Percentiles rank a stretch among this genome's conserved stretches.
These are phyloP conservation scores for Philopotamus ludificatus DNA, from an alignment of 1,140 invertebrate species.

Conservation along the genomic window DNA sequence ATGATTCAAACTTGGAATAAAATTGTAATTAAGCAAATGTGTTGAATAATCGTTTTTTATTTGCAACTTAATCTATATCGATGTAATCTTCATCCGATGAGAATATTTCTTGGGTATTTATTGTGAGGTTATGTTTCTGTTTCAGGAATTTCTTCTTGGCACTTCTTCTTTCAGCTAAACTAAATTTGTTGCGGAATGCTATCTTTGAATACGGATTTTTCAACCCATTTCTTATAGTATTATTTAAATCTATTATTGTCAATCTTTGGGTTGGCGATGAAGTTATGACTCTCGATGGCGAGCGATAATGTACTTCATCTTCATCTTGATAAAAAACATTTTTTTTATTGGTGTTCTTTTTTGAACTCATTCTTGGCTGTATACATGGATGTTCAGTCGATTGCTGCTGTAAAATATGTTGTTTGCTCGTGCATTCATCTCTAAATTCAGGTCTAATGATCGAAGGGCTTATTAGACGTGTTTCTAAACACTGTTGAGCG, in stretches of 20 bases:
- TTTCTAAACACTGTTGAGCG: slow-evolving; percentile 28
- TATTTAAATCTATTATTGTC: slow-evolving; percentile 39
- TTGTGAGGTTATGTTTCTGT: slow-evolving; percentile 12
- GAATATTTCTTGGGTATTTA: slow-evolving; percentile 27
- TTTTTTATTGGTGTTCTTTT: slow-evolving; percentile 23
- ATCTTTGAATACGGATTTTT: slow-evolving; percentile 24
- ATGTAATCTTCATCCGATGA: slow-evolving; percentile 38
- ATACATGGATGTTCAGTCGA: slow-evolving; percentile 31
- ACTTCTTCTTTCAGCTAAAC: slow-evolving; percentile 19
- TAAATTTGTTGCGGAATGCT: slow-evolving; percentile 18
- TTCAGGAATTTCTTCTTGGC: slow-evolving; percentile 28
- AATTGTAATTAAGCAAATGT: no score
- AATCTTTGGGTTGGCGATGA: slow-evolving; percentile 33
- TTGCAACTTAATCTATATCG: slow-evolving; percentile 13
- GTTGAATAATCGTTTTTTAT: background rate
- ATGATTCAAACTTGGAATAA: no score
- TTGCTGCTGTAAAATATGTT: slow-evolving; percentile 10
- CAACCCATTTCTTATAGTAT: slow-evolving; percentile 37
- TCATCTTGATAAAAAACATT: slow-evolving; percentile 28
- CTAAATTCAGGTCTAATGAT: slow-evolving; percentile 29
- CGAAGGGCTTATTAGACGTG: slow-evolving; percentile 30
- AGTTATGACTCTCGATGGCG: slow-evolving; percentile 7
- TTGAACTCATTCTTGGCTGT: slow-evolving; percentile 23
- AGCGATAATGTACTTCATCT: background rate
- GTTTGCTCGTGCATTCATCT: background rate